phyloP scores from a whole-genome alignment of 1,140 invertebrate genomes.

The Chymomyza costata region DNA sequence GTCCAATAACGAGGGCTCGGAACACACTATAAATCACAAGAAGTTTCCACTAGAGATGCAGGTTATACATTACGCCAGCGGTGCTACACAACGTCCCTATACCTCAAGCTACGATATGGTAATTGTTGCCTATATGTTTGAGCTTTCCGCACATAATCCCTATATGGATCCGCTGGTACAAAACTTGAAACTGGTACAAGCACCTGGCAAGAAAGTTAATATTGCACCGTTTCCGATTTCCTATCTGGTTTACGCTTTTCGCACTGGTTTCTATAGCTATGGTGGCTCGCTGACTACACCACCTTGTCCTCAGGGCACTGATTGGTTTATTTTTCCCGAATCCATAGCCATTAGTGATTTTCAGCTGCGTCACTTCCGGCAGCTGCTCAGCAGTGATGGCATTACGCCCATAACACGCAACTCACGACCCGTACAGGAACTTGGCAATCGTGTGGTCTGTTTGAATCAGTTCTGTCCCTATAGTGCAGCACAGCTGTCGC shows the following conservation, averaged over 20 bases:
- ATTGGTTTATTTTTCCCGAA: constrained; percentile 89
- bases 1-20: constrained; percentile 77
- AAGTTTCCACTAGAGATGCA: constrained; percentile 79
- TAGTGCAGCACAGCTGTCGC: constrained; percentile 34
- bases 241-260: constrained; percentile 76
- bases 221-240: constrained; percentile 77
- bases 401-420: constrained; percentile 74
- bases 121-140: constrained; percentile 65
- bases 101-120: constrained; percentile 63
- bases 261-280: constrained; percentile 83
- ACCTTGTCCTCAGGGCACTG: constrained; percentile 88
- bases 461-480: constrained; percentile 63
- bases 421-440: constrained; percentile 76
- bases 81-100: constrained; percentile 23
- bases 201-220: constrained; percentile 62
- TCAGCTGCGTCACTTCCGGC: constrained; percentile 76
- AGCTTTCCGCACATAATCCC: constrained; percentile 76
- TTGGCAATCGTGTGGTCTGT: constrained; percentile 64
- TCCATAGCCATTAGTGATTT: constrained; percentile 81
- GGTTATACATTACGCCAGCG: constrained; percentile 68
- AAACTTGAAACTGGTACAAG: constrained; percentile 74
- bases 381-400: constrained; percentile 72
- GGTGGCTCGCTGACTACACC: constrained; percentile 89
- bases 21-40: constrained; percentile 77
- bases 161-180: constrained; percentile 77